Evolutionary conservation across 2,113 vertebrate species (phyloP).

Genomic region (Acinonyx jubatus): DNA sequence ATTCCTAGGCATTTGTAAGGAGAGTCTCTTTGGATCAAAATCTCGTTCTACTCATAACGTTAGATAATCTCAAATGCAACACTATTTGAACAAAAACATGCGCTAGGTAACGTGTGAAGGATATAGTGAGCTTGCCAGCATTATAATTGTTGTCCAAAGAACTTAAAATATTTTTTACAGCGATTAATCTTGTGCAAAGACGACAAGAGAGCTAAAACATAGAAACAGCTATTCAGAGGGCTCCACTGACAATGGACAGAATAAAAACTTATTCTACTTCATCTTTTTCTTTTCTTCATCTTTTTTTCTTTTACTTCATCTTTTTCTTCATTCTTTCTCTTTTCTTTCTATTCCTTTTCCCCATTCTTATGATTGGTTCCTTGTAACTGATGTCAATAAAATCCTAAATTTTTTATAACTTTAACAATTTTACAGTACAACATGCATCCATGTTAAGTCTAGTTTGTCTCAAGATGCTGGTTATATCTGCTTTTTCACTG

Average conservation of each 20-base stretch:
- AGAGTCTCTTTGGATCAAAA: background rate
- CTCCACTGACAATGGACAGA: background rate
- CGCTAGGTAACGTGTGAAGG: background rate
- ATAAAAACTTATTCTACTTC: background rate
- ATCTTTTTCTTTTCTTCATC: background rate
- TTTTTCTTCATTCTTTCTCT: background rate
- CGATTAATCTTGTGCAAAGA: background rate
- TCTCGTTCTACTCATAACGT: constrained; percentile 17
- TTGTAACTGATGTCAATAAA: background rate
- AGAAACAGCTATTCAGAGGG: background rate
- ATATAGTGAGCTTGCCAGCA: background rate
- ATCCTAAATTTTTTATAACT: background rate
- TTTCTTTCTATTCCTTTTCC: background rate
- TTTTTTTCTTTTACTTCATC: background rate
- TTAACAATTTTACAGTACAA: background rate
- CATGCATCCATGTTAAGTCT: background rate
- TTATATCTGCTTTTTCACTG: background rate
- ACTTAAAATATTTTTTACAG: background rate
- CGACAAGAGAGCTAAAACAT: background rate
- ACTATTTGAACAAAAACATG: constrained; percentile 15
- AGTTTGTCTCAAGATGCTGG: background rate
- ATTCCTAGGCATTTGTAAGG: constrained; percentile 20
- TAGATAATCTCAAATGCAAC: background rate
- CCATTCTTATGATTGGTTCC: background rate
- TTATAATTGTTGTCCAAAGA: background rate